A percentile compares a stretch with the other conserved stretches of the same genome.
Evolutionary conservation across 2,797 vertebrate genomes (phyloP).

Genomic region (Euphonia xanthogaster): DNA sequence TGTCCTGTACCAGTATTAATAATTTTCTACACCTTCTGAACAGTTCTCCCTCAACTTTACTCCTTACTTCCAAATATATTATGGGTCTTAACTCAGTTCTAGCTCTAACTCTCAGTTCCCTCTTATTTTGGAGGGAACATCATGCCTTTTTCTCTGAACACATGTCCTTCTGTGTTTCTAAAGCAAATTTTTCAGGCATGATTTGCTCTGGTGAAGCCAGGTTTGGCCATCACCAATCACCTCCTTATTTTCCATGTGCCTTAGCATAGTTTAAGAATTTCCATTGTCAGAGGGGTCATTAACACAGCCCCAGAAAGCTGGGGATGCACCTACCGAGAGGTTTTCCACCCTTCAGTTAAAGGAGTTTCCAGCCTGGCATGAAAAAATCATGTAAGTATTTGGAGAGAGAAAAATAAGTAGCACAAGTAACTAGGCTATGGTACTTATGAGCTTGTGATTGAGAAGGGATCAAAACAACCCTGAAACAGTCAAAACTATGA

Average conservation of each 20-base stretch:
- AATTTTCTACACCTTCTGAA: neutral
- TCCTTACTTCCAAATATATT: neutral
- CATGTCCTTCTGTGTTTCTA: neutral
- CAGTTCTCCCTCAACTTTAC: neutral
- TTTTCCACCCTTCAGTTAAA: neutral
- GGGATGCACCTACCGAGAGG: neutral
- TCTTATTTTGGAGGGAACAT: neutral
- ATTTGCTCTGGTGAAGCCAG: neutral
- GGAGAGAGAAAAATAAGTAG: neutral
- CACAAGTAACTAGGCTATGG: neutral
- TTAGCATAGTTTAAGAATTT: neutral
- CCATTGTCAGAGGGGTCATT: neutral
- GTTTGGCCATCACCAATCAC: neutral
- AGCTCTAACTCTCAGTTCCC: neutral
- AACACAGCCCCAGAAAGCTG: neutral
- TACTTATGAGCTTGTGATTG: neutral
- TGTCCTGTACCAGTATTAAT: neutral
- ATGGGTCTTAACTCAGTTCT: neutral
- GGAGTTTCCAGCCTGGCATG: neutral
- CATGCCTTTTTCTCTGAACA: neutral
- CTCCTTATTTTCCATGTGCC: neutral
- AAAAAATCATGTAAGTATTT: neutral
- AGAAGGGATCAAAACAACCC: neutral
- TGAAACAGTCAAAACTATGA: neutral
- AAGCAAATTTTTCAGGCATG: neutral